Evolutionary conservation across 1,140 invertebrate species (phyloP), one percentile per base, ranked within the genome.

Genomic region (Anoplophora glabripennis): DNA sequence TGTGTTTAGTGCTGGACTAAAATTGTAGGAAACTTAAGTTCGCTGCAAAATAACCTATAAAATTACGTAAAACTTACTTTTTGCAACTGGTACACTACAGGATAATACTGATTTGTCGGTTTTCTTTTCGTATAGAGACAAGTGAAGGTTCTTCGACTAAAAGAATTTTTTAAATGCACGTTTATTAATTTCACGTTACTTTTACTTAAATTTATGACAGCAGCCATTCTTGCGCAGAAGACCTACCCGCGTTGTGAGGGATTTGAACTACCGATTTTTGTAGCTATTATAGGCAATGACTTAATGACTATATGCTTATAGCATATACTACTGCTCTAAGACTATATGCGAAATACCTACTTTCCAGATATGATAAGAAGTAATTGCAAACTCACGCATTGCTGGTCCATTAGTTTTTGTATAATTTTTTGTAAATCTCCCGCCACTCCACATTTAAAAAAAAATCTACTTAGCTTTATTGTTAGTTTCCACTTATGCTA

Each of bases 141-240:
- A 38, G 53, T 57, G 40, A 60, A 68, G 38, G 61, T 66, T 58
- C 64, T 52, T 48, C 11, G 40, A 41, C 17, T 54, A 42, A 62
- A 44, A 34, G 38, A 34, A 8, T 34, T 38, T 53, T 54, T 65
- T 59, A 63, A 48, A 63, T 59, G 15, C 21, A 51, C 36, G 48
- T 58, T 57, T 49, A 67, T 44, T 51, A 65, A 55, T 63, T 61
- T 67, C 52, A 57, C 48, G 59, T 67, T 65, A 62, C 65, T 49
- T 59, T 67, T 61, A 60, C 54, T 63, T 61, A 68, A 61, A 68
- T 64, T 53, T 66, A 66, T 57, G 48, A 66, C 59, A 38, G 64
- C 42, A 52, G 61, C 64, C 66, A 68, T 68, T 49, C 45, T 59
- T 48, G 61, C 46, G 48, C 59, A 51, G 58, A 42, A 58, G 28